Evolutionary conservation across 2,888 invertebrate species (phyloP), one percentile per base, ranked within the genome.

Genomic region (Eristalinus aeneus): DNA sequence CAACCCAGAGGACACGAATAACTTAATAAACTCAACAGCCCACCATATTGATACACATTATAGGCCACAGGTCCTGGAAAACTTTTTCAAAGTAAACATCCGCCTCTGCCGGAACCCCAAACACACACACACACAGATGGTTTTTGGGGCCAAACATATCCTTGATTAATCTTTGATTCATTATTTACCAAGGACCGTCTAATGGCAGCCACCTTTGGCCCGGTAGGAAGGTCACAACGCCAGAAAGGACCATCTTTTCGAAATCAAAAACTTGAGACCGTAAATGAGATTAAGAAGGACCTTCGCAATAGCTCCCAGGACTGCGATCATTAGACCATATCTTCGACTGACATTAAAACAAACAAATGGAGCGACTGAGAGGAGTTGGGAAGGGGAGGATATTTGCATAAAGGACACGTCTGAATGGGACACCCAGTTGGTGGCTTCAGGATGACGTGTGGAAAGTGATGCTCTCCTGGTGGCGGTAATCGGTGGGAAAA

Each of bases 21-120:
- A 72, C 78, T 78, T 78, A 71, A 78, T 78, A 78, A 78, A 78
- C 64, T 72, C 64, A 11, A 78, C 16, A 69, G 36, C 60, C n/a
- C 23, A n/a, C n/a, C n/a, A 31, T 60, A 27, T 31, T 60, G 27
- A 9, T 69, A 36, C 63, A 36, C 36, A 64, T 20, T 54, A 36
- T 16, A 61, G 60, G 12, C 22, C 46, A 8, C 46, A 46, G 27
- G 27, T 5, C 27, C 27, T 8, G 8, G 16, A 8, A 46, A 46
- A 46, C 46, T 46, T 46, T 39, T 16, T 46, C 46, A 46, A 46
- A 46, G 46, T 46, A 46, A 46, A 46, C 46, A 46, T 46, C 46
- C 46, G 16, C n/a, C 39, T 46, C 39, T 46, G 39, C 5, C n/a
- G 39, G 6, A 5, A n/a, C 39, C n/a, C 46, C 39, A 8, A 32